phyloP scores from a whole-genome alignment of 2,888 invertebrate species.

The Laspeyria flexula region DNA sequence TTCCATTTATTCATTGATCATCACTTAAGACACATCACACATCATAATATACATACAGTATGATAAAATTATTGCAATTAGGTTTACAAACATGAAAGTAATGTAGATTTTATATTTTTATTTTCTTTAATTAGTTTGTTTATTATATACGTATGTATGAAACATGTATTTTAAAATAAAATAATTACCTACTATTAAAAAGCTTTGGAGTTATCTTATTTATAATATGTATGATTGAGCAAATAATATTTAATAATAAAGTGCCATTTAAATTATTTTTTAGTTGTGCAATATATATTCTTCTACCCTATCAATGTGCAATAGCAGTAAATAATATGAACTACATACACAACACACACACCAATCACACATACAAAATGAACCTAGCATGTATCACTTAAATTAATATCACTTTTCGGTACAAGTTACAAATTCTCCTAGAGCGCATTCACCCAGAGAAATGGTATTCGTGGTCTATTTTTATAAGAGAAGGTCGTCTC shows the following conservation, averaged over 20 bases:
- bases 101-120: too few relatives aligned
- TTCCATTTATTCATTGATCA: constrained; percentile 56
- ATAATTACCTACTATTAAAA: constrained; percentile 26
- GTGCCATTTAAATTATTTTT: constrained; percentile 49
- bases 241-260: constrained; percentile 57
- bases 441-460: constrained; percentile 40
- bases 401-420: constrained; percentile 84
- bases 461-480: constrained; percentile 48
- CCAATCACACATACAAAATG: constrained; percentile 71
- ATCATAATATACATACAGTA: constrained; percentile 44
- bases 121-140: too few relatives aligned
- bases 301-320: constrained; percentile 58
- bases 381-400: constrained; percentile 77
- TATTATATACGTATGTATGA: too few relatives aligned
- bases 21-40: constrained; percentile 47
- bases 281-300: constrained; percentile 53
- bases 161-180: neutral
- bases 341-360: constrained; percentile 46
- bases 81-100: constrained; percentile 25
- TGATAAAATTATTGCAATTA: constrained; percentile 33
- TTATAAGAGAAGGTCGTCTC: constrained; percentile 42
- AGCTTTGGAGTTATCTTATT: constrained; percentile 40
- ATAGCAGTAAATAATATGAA: constrained; percentile 57
- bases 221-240: constrained; percentile 61
- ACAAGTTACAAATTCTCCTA: constrained; percentile 53